Base-by-base conservation (phyloP, 2,888 invertebrate genomes). In the Pterostichus niger region DNA sequence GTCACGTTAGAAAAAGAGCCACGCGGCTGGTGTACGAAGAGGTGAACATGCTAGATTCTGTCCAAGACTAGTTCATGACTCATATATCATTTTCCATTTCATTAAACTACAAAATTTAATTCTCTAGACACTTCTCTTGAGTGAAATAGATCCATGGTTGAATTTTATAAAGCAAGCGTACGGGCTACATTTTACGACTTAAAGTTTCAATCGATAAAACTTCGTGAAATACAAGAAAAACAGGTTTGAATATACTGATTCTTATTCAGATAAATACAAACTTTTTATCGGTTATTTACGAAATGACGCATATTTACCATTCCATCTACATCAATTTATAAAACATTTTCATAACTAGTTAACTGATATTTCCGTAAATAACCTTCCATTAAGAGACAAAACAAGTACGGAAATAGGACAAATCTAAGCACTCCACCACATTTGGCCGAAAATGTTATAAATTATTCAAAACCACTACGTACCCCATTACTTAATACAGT, bases 31-130 rank as follows among this genome's bases (percentile, higher is more conserved):
- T 59, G 59, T 9, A 59, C 15, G 31, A 24, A 24, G 59, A 17
- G 59, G 13, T 59, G 15, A 68, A n/a, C 17, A 75, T 52, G 33
- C 33, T 52, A 52, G 75, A 75, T 49, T 75, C 75, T 52, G 49
- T 13, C 49, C 52, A 13, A 49, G 56, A 17, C 77, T 75, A 54
- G 75, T 75, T 54, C 75, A 77, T 56, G 77, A 54, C 54, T 77
- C 77, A 77, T 77, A 77, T 77, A 77, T 77, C 77, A 77, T 77
- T 77, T 77, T 77, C 77, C 77, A 56, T 77, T 77, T 77, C 77
- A 77, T 77, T 56, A 77, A 77, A 77, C 77, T 77, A 77, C 77
- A 77, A 77, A 77, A 77, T 77, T 77, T 77, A 77, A 77, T 77
- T 77, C 77, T 77, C 59, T 33, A 77, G 56, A 77, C 77, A 77